These are phyloP conservation scores for Eupleurogrammus muticus DNA, from an alignment of 2,797 vertebrate species.

Conservation along the genomic window DNA sequence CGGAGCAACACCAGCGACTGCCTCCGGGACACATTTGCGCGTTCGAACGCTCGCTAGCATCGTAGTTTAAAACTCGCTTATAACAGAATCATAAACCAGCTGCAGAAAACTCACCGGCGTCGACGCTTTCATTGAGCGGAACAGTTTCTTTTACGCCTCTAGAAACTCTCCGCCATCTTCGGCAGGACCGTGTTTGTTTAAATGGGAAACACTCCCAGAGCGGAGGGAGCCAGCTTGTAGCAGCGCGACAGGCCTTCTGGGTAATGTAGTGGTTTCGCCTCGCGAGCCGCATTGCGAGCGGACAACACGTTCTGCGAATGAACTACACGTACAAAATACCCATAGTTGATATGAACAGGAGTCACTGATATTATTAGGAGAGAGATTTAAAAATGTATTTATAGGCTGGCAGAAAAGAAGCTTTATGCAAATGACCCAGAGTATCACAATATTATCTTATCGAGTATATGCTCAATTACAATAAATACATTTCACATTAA, in stretches of 20 bases:
- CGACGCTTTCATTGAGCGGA: conserved; percentile 81
- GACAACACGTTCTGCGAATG: conserved; percentile 18
- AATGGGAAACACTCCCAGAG: conserved; percentile 93
- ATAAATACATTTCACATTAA: background rate
- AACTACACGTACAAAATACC: conserved; percentile 85
- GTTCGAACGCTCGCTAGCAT: conserved; percentile 30
- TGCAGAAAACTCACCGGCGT: conserved; percentile 84
- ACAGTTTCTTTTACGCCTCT: conserved; percentile 84
- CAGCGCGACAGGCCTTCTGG: conserved; percentile 75
- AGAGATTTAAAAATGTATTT: conserved; percentile 82
- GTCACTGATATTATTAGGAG: conserved; percentile 73
- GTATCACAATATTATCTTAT: background rate
- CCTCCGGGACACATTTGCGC: conserved; percentile 32
- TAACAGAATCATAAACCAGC: background rate
- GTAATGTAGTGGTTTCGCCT: conserved; percentile 80
- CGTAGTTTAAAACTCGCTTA: conserved; percentile 27
- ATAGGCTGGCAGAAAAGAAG: conserved; percentile 65
- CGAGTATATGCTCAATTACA: background rate
- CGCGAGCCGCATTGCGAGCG: background rate
- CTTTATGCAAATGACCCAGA: conserved; percentile 37
- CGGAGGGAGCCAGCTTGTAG: conserved; percentile 83
- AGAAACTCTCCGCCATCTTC: conserved; percentile 95
- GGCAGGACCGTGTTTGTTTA: conserved; percentile 90
- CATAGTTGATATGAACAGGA: conserved; percentile 72
- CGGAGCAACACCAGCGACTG: conserved; percentile 67